A percentile compares a stretch with the other conserved stretches of the same genome.
Conservation (phyloP, 2,797 vertebrate species). For the Schizothorax lantsangensis region DNA sequence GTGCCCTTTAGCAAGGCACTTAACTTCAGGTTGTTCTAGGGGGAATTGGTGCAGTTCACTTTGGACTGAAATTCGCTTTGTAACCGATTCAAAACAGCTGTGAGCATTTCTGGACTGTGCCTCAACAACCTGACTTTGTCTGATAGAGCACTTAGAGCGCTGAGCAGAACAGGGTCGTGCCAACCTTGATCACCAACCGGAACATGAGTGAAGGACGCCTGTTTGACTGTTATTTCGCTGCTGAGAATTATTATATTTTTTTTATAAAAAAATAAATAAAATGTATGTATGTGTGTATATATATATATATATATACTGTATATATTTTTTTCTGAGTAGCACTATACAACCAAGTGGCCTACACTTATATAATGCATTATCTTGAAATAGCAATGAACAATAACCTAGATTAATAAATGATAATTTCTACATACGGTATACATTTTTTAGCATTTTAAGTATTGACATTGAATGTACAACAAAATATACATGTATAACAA, state of each 20-base stretch:
- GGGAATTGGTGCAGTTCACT: slow-evolving; percentile 34
- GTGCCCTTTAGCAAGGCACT: slow-evolving; percentile 37
- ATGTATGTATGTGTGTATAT: too few species aligned
- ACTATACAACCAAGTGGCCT: neutral
- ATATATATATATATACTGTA: too few species aligned
- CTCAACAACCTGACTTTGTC: slow-evolving; percentile 31
- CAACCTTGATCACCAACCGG: slow-evolving; percentile 18
- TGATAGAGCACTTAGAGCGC: neutral
- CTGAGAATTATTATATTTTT: neutral
- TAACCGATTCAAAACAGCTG: slow-evolving; percentile 40
- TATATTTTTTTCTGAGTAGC: neutral
- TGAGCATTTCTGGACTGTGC: slow-evolving; percentile 1
- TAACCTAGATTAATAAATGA: neutral
- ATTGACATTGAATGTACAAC: neutral
- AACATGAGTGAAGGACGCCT: neutral
- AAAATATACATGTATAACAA: too few species aligned
- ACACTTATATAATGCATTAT: neutral
- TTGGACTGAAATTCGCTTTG: slow-evolving; percentile 37
- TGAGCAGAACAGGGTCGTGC: neutral
- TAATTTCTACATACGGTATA: neutral
- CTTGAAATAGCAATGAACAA: neutral
- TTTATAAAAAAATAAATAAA: too few species aligned
- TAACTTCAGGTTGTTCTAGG: slow-evolving; percentile 35
- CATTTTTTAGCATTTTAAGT: neutral
- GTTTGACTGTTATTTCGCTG: neutral